Conservation (phyloP, 2,888 invertebrate species). For the Pandemis heparana region DNA sequence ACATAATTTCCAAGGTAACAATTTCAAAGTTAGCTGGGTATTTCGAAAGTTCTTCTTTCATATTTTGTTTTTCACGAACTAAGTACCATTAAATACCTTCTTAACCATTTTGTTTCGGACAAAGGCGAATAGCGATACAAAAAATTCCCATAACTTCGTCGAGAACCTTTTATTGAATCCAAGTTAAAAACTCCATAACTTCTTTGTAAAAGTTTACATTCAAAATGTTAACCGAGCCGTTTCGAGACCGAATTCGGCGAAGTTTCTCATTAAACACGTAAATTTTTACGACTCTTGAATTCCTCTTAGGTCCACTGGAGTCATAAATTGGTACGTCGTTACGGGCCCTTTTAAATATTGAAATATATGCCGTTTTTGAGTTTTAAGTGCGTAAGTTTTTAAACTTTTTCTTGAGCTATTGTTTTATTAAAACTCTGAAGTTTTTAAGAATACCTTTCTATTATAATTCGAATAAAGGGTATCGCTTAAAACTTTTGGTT, state of each 20-base stretch:
- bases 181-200: conserved; percentile 43
- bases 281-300: conserved; percentile 51
- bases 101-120: conserved; percentile 23
- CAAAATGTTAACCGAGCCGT: conserved; percentile 48
- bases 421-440: conserved; percentile 13
- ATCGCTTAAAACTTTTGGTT: not conserved
- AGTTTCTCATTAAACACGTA: conserved; percentile 52
- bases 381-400: conserved; percentile 37
- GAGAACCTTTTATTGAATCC: conserved; percentile 44
- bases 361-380: conserved; percentile 34
- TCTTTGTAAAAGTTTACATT: conserved; percentile 44
- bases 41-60: conserved; percentile 1
- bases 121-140: conserved; percentile 33
- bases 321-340: conserved; percentile 41
- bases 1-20: not conserved
- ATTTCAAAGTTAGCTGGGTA: not conserved
- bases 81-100: conserved; percentile 9
- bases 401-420: conserved; percentile 21
- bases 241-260: conserved; percentile 45
- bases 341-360: conserved; percentile 39
- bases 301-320: conserved; percentile 43
- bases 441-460: conserved; percentile 1
- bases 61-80: not conserved
- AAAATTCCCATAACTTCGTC: conserved; percentile 42
- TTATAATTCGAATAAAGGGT: not conserved